Base-by-base conservation (phyloP, 1,140 invertebrate genomes). In the Adelges cooleyi region DNA sequence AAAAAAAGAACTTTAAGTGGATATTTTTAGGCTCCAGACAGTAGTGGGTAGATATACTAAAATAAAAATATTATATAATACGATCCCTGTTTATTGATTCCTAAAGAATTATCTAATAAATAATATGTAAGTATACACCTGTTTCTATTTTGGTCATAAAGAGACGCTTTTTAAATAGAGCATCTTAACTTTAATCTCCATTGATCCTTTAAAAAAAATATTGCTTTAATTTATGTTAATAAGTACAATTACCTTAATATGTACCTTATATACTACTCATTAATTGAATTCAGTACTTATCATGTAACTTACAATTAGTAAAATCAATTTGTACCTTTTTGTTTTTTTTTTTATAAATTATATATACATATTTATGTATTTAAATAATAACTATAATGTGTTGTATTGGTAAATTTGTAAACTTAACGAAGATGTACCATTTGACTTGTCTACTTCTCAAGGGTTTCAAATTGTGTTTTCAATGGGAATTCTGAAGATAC, bases 231-330 rank as follows among this genome's bases (percentile, higher is more conserved):
- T 33, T 6, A 11, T 33, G 5, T n/a, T n/a, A n/a, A n/a, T n/a
- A n/a, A n/a, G n/a, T n/a, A n/a, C n/a, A n/a, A n/a, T 59, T 59
- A 59, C 40, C 53, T 59, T 59, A 42, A 59, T 59, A 40, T 44
- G 53, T 59, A 59, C 40, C 52, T 54, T 54, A 40, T 20, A 38
- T 42, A 42, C 25, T 42, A 44, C 20, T 59, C 36, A 17, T 44
- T 59, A 59, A 23, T 25, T 44, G 9, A 42, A 59, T 59, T 17
- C 40, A 13, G 25, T 59, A 59, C 13, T 33, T 59, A 46, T 46
- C 40, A 17, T 62, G 42, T 62, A 46, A 62, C 56, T 62, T 59
- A 6, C 25, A 59, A 40, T 44, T 18, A 17, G 42, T 46, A 15
- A 54, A 29, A 48, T 46, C 3, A 20, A 46, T 62, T 25, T 62